Percentiles rank a stretch among this genome's conserved stretches.
Evolutionary conservation across 2,797 vertebrate genomes (phyloP).

Genomic region (Pygocentrus nattereri): DNA sequence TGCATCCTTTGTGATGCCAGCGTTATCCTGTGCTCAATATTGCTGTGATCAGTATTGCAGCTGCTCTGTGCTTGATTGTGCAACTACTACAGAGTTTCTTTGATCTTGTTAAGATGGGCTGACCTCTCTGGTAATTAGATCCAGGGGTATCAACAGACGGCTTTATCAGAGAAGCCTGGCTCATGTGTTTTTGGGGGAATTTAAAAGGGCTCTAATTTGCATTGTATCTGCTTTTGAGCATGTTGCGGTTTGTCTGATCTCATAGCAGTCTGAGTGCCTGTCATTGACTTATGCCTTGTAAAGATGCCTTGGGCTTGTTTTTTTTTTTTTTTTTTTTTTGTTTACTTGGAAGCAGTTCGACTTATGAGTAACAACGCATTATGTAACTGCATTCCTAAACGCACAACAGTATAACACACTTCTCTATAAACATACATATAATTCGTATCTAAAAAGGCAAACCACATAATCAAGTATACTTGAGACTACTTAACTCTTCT

Average conservation of each 20-base stretch:
- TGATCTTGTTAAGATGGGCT: background rate
- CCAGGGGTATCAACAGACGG: background rate
- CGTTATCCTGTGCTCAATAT: background rate
- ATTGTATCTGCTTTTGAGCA: background rate
- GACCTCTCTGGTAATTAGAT: background rate
- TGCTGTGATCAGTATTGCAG: background rate
- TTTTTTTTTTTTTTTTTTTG: too few species aligned
- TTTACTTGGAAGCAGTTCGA: too few species aligned
- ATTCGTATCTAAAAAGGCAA: too few species aligned
- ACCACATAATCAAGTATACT: too few species aligned
- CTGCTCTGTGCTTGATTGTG: background rate
- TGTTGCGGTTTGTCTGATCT: background rate
- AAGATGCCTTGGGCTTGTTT: background rate
- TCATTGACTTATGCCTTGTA: background rate
- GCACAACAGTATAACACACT: too few species aligned
- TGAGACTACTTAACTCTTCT: too few species aligned
- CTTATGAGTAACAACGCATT: background rate
- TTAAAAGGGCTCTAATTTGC: background rate
- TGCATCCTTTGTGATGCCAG: background rate
- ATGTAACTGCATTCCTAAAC: background rate
- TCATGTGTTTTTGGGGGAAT: background rate
- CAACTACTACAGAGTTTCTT: background rate
- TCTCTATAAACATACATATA: too few species aligned
- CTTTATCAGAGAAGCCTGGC: background rate
- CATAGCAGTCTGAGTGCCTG: background rate